phyloP scores from a whole-genome alignment of 2,113 vertebrate species.

The Pelvicachromis taeniatus region DNA sequence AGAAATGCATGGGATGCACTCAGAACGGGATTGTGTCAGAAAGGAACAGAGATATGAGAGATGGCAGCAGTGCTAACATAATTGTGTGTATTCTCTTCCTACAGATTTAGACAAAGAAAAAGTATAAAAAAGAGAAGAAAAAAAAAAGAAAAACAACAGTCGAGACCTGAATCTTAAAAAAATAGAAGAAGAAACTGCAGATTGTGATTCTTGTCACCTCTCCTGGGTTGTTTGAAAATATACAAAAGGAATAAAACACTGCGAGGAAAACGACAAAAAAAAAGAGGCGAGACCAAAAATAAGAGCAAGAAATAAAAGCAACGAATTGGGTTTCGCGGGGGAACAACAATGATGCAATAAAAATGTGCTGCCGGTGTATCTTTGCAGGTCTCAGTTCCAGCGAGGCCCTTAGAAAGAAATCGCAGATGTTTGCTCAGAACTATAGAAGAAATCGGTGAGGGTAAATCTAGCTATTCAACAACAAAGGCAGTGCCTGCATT shows the following conservation, averaged over 20 bases:
- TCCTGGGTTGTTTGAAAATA: constrained; percentile 2
- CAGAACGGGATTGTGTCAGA: not conserved
- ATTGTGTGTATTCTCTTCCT: constrained; percentile 10
- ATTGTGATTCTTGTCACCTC: constrained; percentile 9
- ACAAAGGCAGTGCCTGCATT: constrained; percentile 6
- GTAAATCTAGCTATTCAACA: constrained; percentile 5
- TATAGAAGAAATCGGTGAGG: not conserved
- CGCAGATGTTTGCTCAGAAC: not conserved
- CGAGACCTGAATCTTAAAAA: constrained; percentile 16
- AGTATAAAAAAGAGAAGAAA: not conserved
- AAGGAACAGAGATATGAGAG: constrained; percentile 4
- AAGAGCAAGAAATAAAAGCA: not conserved
- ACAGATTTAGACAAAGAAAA: not conserved
- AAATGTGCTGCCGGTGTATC: constrained; percentile 11
- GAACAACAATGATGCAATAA: constrained; percentile 14
- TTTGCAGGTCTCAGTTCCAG: constrained; percentile 30
- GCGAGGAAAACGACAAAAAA: not conserved
- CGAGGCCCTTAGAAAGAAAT: not conserved
- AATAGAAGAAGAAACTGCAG: not conserved
- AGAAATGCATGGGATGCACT: constrained; percentile 18
- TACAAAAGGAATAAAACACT: constrained; percentile 5
- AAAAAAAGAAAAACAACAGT: not conserved
- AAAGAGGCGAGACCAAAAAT: not conserved
- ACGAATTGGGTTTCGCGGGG: not conserved
- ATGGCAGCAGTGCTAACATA: constrained; percentile 23